These are phyloP conservation scores for Meleagris gallopavo DNA, from an alignment of 2,113 vertebrate genomes.

Conservation along the genomic window DNA sequence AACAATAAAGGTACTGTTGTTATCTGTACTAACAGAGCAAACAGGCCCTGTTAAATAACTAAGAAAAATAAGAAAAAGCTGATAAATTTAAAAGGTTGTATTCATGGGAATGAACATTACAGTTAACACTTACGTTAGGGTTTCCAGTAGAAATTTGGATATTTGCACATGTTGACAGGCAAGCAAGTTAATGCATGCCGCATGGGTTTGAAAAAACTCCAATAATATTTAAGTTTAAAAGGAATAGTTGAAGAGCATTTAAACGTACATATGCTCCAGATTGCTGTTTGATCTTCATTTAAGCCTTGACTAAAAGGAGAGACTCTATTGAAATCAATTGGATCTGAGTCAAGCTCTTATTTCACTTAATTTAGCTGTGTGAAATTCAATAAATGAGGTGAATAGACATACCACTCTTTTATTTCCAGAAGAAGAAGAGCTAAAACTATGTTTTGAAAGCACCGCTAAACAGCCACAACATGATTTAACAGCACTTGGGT, in stretches of 20 bases:
- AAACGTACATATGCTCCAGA: conserved; percentile 37
- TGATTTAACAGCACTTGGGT: conserved; percentile 42
- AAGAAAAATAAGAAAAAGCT: conserved; percentile 3
- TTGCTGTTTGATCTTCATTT: conserved; percentile 48
- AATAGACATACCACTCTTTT: neutral
- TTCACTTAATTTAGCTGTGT: conserved; percentile 36
- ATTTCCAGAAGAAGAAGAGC: neutral
- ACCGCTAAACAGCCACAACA: conserved; percentile 51
- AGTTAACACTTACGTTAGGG: neutral
- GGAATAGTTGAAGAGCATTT: conserved; percentile 29
- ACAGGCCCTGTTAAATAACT: neutral
- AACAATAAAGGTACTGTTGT: conserved; percentile 5
- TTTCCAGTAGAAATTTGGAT: neutral
- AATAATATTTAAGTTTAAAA: conserved; percentile 23
- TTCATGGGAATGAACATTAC: neutral
- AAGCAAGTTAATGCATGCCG: neutral
- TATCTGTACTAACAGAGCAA: neutral
- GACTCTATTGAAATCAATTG: conserved; percentile 4
- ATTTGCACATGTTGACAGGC: conserved; percentile 12
- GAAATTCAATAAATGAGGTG: conserved; percentile 17
- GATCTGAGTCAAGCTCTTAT: conserved; percentile 23
- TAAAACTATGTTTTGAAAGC: conserved; percentile 52
- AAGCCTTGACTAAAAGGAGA: conserved; percentile 31
- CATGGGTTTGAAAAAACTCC: conserved; percentile 26
- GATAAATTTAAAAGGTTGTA: conserved; percentile 7